Percentiles rank a stretch among this genome's conserved stretches.
Evolutionary conservation across 2,888 invertebrate genomes (phyloP).

Genomic region (Pomacea canaliculata): DNA sequence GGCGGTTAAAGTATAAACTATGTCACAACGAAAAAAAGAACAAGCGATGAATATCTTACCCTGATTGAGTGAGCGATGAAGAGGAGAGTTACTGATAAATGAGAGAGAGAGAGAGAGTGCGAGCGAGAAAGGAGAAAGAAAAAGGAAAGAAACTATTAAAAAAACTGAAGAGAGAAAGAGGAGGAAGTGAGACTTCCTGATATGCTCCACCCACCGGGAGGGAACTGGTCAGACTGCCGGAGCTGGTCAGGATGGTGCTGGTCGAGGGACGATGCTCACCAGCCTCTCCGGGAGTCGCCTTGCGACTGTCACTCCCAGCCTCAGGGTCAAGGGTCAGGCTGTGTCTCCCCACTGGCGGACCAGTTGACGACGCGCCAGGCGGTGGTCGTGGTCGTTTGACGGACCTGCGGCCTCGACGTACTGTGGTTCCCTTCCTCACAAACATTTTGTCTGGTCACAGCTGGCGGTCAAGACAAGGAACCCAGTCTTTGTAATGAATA

Average conservation of each 20-base stretch:
- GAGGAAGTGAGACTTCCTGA: too few relatives aligned
- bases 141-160: not conserved
- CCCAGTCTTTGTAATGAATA: too few relatives aligned
- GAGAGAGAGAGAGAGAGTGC: not conserved
- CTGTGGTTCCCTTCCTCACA: slow-evolving; percentile 29
- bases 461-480: too few relatives aligned
- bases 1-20: too few relatives aligned
- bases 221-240: slow-evolving; percentile 10
- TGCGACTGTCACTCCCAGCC: slow-evolving; percentile 9
- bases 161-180: too few relatives aligned
- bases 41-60: not conserved
- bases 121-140: not conserved
- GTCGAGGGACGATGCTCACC: slow-evolving; percentile 15
- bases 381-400: slow-evolving; percentile 23
- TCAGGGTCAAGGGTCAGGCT: slow-evolving; percentile 3
- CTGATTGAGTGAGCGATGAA: not conserved
- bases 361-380: slow-evolving; percentile 4
- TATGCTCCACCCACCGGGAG: slow-evolving; percentile 8
- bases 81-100: not conserved
- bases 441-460: slow-evolving; percentile 15
- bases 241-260: not conserved
- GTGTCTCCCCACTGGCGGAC: not conserved
- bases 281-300: slow-evolving; percentile 3
- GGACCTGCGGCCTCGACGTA: slow-evolving; percentile 24
- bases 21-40: too few relatives aligned